These are phyloP conservation scores for Eidolon helvum DNA, from an alignment of 2,113 vertebrate genomes.

Conservation along the genomic window DNA sequence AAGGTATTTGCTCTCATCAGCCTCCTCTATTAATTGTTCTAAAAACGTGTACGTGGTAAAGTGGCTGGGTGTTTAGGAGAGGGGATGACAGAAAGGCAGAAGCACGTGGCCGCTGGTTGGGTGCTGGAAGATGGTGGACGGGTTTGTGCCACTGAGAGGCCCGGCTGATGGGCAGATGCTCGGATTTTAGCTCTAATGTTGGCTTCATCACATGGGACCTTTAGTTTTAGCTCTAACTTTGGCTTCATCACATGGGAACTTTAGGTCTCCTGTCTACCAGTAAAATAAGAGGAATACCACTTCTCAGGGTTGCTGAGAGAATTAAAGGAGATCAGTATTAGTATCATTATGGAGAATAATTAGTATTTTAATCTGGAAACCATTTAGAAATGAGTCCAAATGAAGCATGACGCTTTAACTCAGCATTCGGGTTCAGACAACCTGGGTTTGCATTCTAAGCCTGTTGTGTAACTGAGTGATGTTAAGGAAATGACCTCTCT, in stretches of 20 bases:
- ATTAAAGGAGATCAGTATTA: background rate
- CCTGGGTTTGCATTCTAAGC: too few relatives aligned
- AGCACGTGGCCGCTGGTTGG: accelerated
- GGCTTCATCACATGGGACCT: background rate
- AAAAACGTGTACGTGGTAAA: background rate
- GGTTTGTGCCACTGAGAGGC: background rate
- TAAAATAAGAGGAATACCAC: too few relatives aligned
- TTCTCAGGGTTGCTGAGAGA: background rate
- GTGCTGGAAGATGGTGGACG: background rate
- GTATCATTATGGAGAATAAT: too few relatives aligned
- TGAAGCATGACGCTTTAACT: background rate
- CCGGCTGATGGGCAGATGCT: accelerated
- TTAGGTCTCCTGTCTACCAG: background rate
- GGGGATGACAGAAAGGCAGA: too few relatives aligned
- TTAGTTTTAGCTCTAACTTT: background rate
- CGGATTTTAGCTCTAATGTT: background rate
- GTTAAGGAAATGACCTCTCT: background rate
- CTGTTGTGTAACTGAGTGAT: background rate
- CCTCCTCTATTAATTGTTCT: background rate
- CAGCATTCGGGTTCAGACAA: background rate
- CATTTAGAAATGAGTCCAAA: too few relatives aligned
- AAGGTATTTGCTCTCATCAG: background rate
- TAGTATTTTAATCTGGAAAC: background rate
- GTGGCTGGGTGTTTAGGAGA: background rate
- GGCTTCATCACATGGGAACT: background rate